Percentiles rank a stretch among this genome's conserved stretches.
Conservation (phyloP, 2,888 invertebrate species). For the Nebria brevicollis region DNA sequence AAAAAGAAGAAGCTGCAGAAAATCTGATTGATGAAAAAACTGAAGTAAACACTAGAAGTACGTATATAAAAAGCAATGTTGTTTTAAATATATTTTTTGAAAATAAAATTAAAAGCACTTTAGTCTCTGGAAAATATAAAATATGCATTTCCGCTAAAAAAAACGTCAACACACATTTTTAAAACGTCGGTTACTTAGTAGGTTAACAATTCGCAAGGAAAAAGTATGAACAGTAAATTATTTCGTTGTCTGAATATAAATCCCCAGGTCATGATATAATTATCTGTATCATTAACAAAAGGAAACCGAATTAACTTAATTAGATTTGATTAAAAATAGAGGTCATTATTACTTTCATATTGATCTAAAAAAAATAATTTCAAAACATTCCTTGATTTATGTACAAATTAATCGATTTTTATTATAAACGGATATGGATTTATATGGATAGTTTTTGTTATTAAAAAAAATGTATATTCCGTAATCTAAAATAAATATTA, state of each 20-base stretch:
- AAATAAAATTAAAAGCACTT: not conserved
- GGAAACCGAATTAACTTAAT: not conserved
- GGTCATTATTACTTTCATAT: not conserved
- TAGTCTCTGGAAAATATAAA: not conserved
- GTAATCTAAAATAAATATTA: no score
- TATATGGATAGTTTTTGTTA: no score
- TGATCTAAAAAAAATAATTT: no score
- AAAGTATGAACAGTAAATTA: not conserved
- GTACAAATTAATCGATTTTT: no score
- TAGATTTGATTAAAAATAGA: not conserved
- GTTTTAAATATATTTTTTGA: not conserved
- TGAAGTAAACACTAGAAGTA: not conserved
- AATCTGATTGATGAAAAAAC: conserved; percentile 9
- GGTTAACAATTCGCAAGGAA: not conserved
- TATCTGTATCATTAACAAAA: not conserved
- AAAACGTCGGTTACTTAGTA: not conserved
- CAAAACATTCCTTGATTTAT: no score
- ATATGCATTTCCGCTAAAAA: not conserved
- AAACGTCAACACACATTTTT: not conserved
- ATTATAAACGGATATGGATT: no score
- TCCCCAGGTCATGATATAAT: not conserved
- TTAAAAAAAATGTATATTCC: no score
- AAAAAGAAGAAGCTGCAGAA: conserved; percentile 2
- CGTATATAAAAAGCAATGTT: not conserved
- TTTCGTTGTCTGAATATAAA: not conserved